Conservation (phyloP, 1,140 invertebrate genomes). For the Drosophila eugracilis region DNA sequence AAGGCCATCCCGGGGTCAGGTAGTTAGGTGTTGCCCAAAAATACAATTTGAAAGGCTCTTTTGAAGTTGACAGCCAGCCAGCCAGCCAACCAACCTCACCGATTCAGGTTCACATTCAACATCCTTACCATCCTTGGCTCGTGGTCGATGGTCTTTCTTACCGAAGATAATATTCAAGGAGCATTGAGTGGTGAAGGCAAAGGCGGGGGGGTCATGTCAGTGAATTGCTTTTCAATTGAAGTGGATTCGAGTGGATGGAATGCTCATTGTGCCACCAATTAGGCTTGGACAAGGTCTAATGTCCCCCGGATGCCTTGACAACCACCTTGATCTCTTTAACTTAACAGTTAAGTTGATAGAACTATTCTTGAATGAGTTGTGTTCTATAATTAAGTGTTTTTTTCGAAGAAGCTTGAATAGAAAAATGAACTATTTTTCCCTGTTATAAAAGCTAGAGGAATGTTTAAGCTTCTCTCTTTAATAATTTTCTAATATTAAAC, state of each 20-base stretch:
- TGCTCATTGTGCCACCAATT: constrained; percentile 53
- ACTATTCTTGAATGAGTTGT: constrained; percentile 23
- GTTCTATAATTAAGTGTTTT: not conserved
- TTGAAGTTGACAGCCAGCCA: constrained; percentile 69
- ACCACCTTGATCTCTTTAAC: constrained; percentile 13
- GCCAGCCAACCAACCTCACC: no score
- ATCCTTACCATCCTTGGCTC: constrained; percentile 31
- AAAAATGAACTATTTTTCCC: no score
- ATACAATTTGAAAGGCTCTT: constrained; percentile 73
- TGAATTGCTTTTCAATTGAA: constrained; percentile 20
- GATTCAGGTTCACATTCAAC: not conserved
- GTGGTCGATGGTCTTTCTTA: constrained; percentile 9
- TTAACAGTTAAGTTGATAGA: not conserved
- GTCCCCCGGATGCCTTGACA: constrained; percentile 16
- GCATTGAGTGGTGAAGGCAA: no score
- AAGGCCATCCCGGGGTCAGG: constrained; percentile 22
- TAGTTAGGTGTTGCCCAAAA: constrained; percentile 71
- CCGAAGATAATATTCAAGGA: not conserved
- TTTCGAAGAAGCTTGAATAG: no score
- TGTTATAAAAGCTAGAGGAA: not conserved
- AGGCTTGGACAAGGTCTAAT: constrained; percentile 30
- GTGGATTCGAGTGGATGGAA: constrained; percentile 35
- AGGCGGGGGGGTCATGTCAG: constrained; percentile 1
- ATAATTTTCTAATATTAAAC: not conserved
- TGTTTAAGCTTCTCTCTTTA: no score